Base-by-base conservation (phyloP, 2,888 invertebrate species). In the Pilophorus perplexus region DNA sequence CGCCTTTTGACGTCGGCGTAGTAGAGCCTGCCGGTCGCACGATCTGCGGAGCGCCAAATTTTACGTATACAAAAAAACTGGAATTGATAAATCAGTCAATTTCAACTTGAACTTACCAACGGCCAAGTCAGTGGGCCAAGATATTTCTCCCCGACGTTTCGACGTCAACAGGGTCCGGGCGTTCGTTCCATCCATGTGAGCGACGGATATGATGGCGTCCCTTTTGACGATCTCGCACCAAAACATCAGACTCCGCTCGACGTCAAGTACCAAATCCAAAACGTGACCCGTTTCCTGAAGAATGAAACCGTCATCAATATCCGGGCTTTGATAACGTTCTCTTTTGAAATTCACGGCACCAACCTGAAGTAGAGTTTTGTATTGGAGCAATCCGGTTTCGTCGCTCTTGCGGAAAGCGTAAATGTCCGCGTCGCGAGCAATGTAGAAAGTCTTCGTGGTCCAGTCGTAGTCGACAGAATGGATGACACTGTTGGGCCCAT, bases 1-100 rank as follows among this genome's bases (percentile, higher is more conserved):
- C 46, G 83, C 71, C 84, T 83, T 76, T 90, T 89, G n/a, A 85
- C 84, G 79, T 93, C 93, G 10, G 88, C 84, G 88, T 90, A 90
- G 80, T 92, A 93, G 2, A 93, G 77, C 4, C 92, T 80, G n/a
- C 80, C 79, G 0, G 86, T 85, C 0, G 88, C 64, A 1, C 64
- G 40, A 40, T 65, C 64, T 52, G 54, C 23, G 14, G 22, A 33
- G 14, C 8, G 52, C 6, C n/a, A 52, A 25, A 14, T 16, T 10
- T 33, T 33, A 33, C 33, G 33, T 33, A 33, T 33, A 6, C 10
- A 33, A 33, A 8, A 8, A 33, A 33, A 33, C 33, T 6, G 10
- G 33, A 33, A 33, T n/a, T n/a, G n/a, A n/a, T n/a, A n/a, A n/a
- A n/a, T n/a, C n/a, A n/a, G n/a, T n/a, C n/a, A n/a, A n/a, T n/a